Base-by-base conservation (phyloP, 2,888 invertebrate species). In the Prosopocoilus inquinatus region DNA sequence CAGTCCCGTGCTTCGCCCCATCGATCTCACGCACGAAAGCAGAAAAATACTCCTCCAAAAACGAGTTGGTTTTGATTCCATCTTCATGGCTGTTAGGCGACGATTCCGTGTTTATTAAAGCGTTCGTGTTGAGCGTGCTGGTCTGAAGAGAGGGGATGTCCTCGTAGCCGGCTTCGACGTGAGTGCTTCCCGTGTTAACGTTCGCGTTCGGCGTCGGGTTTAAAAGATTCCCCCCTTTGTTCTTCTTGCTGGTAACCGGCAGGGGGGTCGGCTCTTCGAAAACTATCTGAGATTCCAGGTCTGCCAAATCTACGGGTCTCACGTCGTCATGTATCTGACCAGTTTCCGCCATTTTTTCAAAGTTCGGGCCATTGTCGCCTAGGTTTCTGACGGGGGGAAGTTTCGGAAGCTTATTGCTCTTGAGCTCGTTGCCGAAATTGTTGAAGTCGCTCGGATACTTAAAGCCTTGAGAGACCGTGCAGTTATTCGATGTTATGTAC, bases 401-500 rank as follows among this genome's bases (percentile, higher is more conserved):
- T 49, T 35, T 48, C n/a, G 50, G 51, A 36, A 16, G 55, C 44
- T 46, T 49, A 34, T 47, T 52, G 48, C 49, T 58, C 33, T 69
- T 67, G 46, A 74, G 70, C 60, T 75, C 73, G 59, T 74, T 74
- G 51, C 72, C 70, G 1, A 72, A 63, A 58, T 72, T 69, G 48
- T 67, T 67, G 61, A 13, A 8, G 47, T 53, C 15, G 41, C 51
- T 78, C 78, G 56, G 3, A 11, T 48, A 48, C 28, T 76, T 77
- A 66, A 77, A 84, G 58, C 75, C 73, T 79, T 83, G 83, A 47
- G 80, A 76, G 46, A 77, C 73, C 1, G 86, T 87, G 68, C 88
- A 88, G 67, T 89, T 89, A 64, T 88, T 87, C 16, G 81, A 76
- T 46, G 84, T 71, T 53, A 89, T 79, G 9, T 83, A 79, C 67